These are phyloP conservation scores for Manduca sexta DNA, from an alignment of 1,140 invertebrate species.

Conservation along the genomic window DNA sequence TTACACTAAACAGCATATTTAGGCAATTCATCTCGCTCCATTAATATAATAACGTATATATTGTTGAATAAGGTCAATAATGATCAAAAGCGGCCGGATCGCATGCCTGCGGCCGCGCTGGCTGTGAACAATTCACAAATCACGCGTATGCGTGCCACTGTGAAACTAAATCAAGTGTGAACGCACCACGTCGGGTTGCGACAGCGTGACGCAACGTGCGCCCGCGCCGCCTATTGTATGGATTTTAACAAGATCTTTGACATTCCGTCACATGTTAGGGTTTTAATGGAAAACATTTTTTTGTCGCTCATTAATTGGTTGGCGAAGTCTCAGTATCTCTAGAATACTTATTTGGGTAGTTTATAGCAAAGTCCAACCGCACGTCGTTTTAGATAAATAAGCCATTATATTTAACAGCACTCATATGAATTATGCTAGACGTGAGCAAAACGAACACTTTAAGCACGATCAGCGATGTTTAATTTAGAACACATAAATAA, in stretches of 20 bases:
- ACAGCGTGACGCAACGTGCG: constrained; percentile 20
- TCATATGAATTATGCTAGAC: not conserved
- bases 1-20: not conserved
- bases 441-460: not conserved
- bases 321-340: no score
- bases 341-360: no score
- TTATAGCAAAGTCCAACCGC: no score
- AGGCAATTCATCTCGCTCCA: not conserved
- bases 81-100: not conserved
- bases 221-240: no score
- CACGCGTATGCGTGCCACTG: constrained; percentile 19
- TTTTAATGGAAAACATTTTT: no score
- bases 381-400: no score
- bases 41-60: not conserved
- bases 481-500: constrained; percentile 1
- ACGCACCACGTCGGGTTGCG: constrained; percentile 23
- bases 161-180: constrained; percentile 31
- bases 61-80: constrained; percentile 1
- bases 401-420: no score
- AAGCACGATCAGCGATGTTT: not conserved
- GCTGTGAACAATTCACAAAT: constrained; percentile 8
- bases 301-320: no score
- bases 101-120: constrained; percentile 1
- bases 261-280: not conserved
- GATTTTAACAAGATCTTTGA: not conserved